Evolutionary conservation across 2,113 vertebrate genomes (phyloP).

Genomic region (Malurus alboscapulatus): DNA sequence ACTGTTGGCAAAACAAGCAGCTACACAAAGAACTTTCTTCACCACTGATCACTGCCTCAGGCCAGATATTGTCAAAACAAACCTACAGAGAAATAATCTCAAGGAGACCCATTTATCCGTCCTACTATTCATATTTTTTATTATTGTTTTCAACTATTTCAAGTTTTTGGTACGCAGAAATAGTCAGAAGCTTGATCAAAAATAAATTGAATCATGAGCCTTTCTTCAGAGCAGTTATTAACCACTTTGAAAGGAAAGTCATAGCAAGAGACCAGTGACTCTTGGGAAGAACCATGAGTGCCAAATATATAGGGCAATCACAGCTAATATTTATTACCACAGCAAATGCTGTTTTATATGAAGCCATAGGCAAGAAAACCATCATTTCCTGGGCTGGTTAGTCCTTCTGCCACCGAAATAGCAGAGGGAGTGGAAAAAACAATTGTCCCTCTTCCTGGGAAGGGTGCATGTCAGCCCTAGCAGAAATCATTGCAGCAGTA

Average conservation of each 20-base stretch:
- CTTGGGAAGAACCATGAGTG: neutral
- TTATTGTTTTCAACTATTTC: neutral
- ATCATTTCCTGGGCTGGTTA: neutral
- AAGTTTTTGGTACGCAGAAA: neutral
- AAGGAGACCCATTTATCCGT: neutral
- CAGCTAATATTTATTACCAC: neutral
- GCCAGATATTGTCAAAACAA: neutral
- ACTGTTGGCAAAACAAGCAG: neutral
- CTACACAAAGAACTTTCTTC: neutral
- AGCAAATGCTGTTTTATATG: neutral
- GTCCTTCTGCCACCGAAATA: neutral
- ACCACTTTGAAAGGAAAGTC: neutral
- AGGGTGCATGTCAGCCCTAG: rapidly evolving
- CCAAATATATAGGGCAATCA: neutral
- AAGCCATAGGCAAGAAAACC: neutral
- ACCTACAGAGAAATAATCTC: neutral
- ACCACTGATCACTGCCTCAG: neutral
- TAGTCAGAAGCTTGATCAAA: neutral
- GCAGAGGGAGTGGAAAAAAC: neutral
- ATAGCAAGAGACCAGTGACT: neutral
- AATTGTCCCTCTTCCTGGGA: neutral
- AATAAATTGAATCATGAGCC: rapidly evolving
- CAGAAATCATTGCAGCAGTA: neutral
- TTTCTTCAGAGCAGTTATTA: neutral
- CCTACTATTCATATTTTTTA: neutral